Conservation (phyloP, 1,140 invertebrate genomes). For the Drosophila watanabei region DNA sequence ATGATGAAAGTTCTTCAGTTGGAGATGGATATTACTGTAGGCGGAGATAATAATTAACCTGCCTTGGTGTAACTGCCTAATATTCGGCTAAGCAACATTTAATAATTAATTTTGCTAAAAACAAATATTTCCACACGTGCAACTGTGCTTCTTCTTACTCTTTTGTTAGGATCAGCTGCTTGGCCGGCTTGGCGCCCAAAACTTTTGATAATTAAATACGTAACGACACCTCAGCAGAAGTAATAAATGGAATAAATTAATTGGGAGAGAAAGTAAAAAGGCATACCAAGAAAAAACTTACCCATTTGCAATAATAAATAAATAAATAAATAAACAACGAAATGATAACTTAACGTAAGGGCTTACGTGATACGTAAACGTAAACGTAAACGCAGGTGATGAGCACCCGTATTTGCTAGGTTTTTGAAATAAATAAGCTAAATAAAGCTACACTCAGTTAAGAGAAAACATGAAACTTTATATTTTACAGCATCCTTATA, state of each 20-base stretch:
- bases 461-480: no score
- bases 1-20: not conserved
- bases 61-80: constrained; percentile 58
- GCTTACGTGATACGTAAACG: no score
- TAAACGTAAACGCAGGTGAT: no score
- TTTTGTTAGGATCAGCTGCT: constrained; percentile 19
- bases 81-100: constrained; percentile 50
- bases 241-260: not conserved
- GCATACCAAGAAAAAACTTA: not conserved
- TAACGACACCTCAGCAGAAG: not conserved
- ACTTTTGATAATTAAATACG: not conserved
- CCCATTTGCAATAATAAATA: not conserved
- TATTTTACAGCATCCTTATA: no score
- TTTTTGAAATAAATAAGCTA: no score
- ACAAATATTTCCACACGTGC: constrained; percentile 48
- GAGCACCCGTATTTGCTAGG: no score
- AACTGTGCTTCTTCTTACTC: constrained; percentile 13
- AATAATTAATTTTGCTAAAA: constrained; percentile 15
- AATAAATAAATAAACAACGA: not conserved
- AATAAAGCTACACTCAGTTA: no score
- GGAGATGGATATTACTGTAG: not conserved
- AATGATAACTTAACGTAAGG: not conserved
- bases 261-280: not conserved
- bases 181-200: not conserved
- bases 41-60: constrained; percentile 60